Evolutionary conservation across 1,140 invertebrate genomes (phyloP).

Genomic region (Chironomus tepperi): DNA sequence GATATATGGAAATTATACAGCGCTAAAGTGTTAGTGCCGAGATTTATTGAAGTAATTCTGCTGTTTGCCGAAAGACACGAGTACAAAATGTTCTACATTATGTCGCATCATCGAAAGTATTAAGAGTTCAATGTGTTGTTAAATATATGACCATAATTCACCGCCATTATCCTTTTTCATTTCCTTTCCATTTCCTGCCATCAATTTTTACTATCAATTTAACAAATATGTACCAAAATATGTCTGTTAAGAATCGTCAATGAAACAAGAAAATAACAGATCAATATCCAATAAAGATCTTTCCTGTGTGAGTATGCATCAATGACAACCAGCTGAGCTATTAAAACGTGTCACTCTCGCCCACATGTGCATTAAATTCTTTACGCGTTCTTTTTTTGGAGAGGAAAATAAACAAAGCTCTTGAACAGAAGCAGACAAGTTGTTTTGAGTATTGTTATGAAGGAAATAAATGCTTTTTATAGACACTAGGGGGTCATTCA

Average conservation of each 20-base stretch:
- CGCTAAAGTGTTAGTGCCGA: background rate
- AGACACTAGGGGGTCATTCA: no score
- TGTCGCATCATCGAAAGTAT: background rate
- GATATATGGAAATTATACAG: no score
- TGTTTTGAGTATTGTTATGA: background rate
- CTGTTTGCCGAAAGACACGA: background rate
- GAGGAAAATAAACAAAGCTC: conserved; percentile 21
- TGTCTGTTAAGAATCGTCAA: no score
- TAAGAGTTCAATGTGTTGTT: background rate
- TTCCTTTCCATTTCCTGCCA: background rate
- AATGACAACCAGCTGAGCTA: background rate
- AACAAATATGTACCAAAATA: no score
- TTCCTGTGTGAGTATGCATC: background rate
- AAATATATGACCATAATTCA: conserved; percentile 8
- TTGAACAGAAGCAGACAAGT: background rate
- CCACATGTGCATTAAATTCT: background rate
- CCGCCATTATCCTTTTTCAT: background rate
- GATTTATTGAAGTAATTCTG: background rate
- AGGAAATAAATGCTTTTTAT: no score
- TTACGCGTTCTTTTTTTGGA: background rate
- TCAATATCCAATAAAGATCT: background rate
- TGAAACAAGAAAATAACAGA: no score
- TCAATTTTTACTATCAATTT: background rate
- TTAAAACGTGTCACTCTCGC: background rate
- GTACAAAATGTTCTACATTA: conserved; percentile 12